Conservation (phyloP, 2,797 vertebrate genomes). For the Gymnoscopelus braueri region DNA sequence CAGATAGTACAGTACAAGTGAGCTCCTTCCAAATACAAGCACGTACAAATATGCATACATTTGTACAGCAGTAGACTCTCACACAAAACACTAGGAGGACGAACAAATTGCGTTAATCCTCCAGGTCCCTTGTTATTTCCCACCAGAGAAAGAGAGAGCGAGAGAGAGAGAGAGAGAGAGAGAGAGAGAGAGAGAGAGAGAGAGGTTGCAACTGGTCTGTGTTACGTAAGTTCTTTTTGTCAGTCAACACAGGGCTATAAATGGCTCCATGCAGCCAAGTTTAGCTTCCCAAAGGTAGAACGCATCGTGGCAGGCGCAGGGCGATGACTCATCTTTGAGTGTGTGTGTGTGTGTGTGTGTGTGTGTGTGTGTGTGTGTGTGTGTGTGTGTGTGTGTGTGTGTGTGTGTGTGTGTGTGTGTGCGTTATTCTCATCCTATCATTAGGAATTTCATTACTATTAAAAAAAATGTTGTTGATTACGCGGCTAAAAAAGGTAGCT, state of each 20-base stretch:
- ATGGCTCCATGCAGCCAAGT: conserved; percentile 70
- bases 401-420: conserved; percentile 22
- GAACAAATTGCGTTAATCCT: conserved; percentile 43
- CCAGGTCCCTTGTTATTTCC: conserved; percentile 46
- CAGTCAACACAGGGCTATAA: conserved; percentile 73
- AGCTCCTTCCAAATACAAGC: too few relatives aligned
- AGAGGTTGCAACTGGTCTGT: conserved; percentile 47
- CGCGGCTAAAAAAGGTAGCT: not conserved
- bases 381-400: conserved; percentile 20
- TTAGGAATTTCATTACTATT: conserved; percentile 51
- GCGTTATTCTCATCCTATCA: conserved; percentile 48
- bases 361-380: conserved; percentile 23
- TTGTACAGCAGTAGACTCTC: not conserved
- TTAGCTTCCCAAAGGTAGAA: conserved; percentile 74
- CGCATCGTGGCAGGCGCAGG: conserved; percentile 32
- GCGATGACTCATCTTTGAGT: conserved; percentile 65
- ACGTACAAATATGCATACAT: not conserved
- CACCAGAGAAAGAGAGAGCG: conserved; percentile 6
- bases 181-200: conserved; percentile 12
- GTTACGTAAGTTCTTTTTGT: conserved; percentile 54
- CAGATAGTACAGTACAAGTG: too few relatives aligned
- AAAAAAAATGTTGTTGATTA: conserved; percentile 2
- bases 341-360: conserved; percentile 22
- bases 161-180: conserved; percentile 6
- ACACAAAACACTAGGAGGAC: conserved; percentile 18